Conservation (phyloP, 2,797 vertebrate species). For the Phrynocephalus guinanensis region DNA sequence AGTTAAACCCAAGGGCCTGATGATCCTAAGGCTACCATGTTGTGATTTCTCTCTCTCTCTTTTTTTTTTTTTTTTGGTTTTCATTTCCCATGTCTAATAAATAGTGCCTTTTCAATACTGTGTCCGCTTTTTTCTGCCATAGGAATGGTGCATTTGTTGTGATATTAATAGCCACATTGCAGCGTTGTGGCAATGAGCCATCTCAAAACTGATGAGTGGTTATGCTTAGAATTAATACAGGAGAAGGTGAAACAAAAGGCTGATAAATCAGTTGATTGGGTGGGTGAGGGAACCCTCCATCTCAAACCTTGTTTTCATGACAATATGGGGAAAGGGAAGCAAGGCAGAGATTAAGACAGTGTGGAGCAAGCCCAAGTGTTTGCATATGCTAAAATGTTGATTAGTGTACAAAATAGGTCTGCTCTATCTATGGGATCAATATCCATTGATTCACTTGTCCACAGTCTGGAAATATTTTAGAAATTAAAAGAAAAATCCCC, state of each 20-base stretch:
- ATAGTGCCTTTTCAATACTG: background rate
- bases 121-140: background rate
- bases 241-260: background rate
- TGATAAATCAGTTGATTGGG: background rate
- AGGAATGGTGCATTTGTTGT: background rate
- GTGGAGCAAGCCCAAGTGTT: background rate
- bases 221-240: background rate
- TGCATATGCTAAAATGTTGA: background rate
- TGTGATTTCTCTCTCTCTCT: background rate
- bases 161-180: conserved; percentile 2
- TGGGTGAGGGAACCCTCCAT: background rate
- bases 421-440: too few species aligned
- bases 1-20: background rate
- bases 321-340: too few species aligned
- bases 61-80: background rate
- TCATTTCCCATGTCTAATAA: background rate
- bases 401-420: too few species aligned
- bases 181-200: background rate
- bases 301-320: background rate
- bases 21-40: background rate
- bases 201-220: background rate
- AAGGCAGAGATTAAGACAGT: background rate
- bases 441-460: too few species aligned
- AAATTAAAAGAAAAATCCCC: too few species aligned
- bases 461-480: too few species aligned